Evolutionary conservation across 2,888 invertebrate species (phyloP).

Genomic region (Thera obeliscata): DNA sequence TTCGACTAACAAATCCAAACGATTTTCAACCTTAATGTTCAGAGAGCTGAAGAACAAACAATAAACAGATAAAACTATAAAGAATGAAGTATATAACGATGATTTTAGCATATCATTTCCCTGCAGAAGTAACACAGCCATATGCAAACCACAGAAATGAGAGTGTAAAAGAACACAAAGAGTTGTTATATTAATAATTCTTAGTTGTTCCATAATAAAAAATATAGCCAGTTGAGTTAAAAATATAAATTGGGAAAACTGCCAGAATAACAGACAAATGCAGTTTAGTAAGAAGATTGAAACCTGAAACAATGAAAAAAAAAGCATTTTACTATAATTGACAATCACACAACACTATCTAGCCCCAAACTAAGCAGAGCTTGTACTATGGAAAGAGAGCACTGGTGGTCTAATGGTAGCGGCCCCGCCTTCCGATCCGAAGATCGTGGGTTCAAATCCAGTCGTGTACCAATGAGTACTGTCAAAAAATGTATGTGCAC

Average conservation of each 20-base stretch:
- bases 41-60: conserved; percentile 67
- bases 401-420: too few species aligned
- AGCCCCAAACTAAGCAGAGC: too few species aligned
- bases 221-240: conserved; percentile 90
- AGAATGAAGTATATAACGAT: conserved; percentile 77
- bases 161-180: conserved; percentile 70
- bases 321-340: too few species aligned
- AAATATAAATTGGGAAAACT: conserved; percentile 93
- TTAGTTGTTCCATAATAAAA: conserved; percentile 87
- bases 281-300: conserved; percentile 69
- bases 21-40: conserved; percentile 62
- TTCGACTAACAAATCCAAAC: conserved; percentile 61
- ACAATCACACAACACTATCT: too few species aligned
- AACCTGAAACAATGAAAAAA: conserved; percentile 60
- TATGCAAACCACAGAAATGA: conserved; percentile 73
- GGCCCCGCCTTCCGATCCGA: too few species aligned
- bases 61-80: conserved; percentile 68
- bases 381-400: too few species aligned
- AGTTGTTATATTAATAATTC: conserved; percentile 73
- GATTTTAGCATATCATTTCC: conserved; percentile 79
- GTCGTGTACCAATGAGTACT: too few species aligned
- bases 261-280: conserved; percentile 87
- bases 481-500: too few species aligned
- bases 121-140: conserved; percentile 69
- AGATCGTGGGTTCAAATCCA: too few species aligned